Percentiles rank a stretch among this genome's conserved stretches.
Evolutionary conservation across 2,113 vertebrate genomes (phyloP).

Genomic region (Casuarius casuarius): DNA sequence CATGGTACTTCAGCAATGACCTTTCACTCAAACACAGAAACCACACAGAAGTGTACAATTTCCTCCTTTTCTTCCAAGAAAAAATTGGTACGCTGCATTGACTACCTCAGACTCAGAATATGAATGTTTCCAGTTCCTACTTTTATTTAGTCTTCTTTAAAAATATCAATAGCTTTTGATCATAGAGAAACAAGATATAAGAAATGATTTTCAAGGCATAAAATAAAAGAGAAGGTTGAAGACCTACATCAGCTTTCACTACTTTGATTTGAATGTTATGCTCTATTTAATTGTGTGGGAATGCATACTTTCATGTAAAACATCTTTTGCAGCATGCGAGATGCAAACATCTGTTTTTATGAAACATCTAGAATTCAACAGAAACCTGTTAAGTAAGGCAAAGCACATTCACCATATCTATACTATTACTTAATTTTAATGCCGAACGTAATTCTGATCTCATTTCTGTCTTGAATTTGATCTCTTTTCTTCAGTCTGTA

Average conservation of each 20-base stretch:
- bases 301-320: not conserved
- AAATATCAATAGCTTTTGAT: not conserved
- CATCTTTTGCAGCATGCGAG: not conserved
- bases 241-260: not conserved
- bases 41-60: not conserved
- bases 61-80: not conserved
- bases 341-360: not conserved
- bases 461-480: not conserved
- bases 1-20: not conserved
- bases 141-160: not conserved
- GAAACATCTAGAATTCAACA: not conserved
- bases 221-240: not conserved
- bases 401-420: not conserved
- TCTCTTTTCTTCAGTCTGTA: not conserved
- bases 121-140: not conserved
- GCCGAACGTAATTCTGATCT: not conserved
- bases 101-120: not conserved
- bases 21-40: not conserved
- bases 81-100: not conserved
- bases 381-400: not conserved
- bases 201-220: not conserved
- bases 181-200: not conserved
- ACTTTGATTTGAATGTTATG: not conserved
- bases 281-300: not conserved
- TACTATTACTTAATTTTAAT: not conserved